Base-by-base conservation (phyloP, 2,113 vertebrate species). In the Limnothrissa miodon region DNA sequence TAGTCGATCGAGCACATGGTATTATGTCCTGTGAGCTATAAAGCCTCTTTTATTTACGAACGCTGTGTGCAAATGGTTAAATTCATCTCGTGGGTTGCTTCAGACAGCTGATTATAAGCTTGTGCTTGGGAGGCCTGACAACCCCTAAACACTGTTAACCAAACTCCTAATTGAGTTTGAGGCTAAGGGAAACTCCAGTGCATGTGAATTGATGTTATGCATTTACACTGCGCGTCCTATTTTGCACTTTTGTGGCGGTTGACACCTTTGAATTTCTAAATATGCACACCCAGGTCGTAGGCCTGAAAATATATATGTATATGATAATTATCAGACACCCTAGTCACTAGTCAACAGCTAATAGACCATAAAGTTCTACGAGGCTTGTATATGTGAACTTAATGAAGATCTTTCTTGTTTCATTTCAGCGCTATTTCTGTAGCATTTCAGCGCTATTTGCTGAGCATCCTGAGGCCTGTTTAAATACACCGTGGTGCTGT, bases 1-100 rank as follows among this genome's bases (percentile, higher is more conserved):
- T 94, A 96, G 94, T 93, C 94, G 94, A 91, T 93, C 92, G 93
- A 95, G 93, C 95, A 95, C 95, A 95, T 94, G 94, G 93, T 93
- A 92, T 92, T 86, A 92, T 92, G 93, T 91, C 94, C 94, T 94
- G 92, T 93, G 93, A 88, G 91, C 87, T 91, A 94, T 91, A 88
- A 90, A 91, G 91, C 85, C 87, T 90, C 91, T 90, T 95, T 95
- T 93, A 92, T 94, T 93, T 90, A 83, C 87, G 87, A 87, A 87
- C 91, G 92, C 93, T 94, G 92, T 90, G 94, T 87, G 92, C 93
- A 95, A 95, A 95, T 90, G 92, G 93, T 92, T 94, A 94, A 95
- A 95, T 95, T 92, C 51, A 92, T 94, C 94, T 91, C 92, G 94
- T 86, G 94, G 94, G 92, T 93, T 90, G 95, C 94, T 96, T 94